phyloP scores from a whole-genome alignment of 2,888 invertebrate species.

The Catotricha subobsoleta region DNA sequence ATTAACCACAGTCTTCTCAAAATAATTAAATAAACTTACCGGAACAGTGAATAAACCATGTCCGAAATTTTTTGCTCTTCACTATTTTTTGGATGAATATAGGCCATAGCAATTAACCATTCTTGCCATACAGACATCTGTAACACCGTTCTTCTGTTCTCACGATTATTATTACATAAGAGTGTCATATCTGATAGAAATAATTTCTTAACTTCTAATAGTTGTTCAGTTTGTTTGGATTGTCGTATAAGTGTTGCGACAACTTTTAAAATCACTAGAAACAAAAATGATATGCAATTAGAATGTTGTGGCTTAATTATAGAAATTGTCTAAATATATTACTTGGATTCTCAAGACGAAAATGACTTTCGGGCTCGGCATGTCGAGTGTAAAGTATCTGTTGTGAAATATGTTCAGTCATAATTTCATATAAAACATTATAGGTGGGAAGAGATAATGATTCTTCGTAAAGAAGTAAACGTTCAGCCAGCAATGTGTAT shows the following conservation, averaged over 20 bases:
- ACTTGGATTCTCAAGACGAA: conserved; percentile 93
- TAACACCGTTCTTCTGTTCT: conserved; percentile 89
- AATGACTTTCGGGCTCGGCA: conserved; percentile 88
- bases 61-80: conserved; percentile 95
- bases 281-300: conserved; percentile 3
- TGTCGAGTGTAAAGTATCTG: conserved; percentile 87
- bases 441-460: conserved; percentile 87
- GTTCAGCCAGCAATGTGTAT: conserved; percentile 87
- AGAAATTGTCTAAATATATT: conserved; percentile 10
- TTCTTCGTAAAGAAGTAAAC: conserved; percentile 75
- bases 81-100: conserved; percentile 87
- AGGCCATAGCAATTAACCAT: conserved; percentile 97
- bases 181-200: conserved; percentile 98
- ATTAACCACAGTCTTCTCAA: no score
- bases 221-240: conserved; percentile 82
- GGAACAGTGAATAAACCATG: conserved; percentile 92
- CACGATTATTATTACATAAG: conserved; percentile 89
- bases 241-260: conserved; percentile 93
- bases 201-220: conserved; percentile 83
- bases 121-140: conserved; percentile 99
- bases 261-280: conserved; percentile 91
- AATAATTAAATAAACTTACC: conserved; percentile 6
- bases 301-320: conserved; percentile 3
- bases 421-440: conserved; percentile 95
- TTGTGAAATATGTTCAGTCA: conserved; percentile 93